Conservation (phyloP, 2,797 vertebrate species). For the Xiphorhynchus erythropygius region DNA sequence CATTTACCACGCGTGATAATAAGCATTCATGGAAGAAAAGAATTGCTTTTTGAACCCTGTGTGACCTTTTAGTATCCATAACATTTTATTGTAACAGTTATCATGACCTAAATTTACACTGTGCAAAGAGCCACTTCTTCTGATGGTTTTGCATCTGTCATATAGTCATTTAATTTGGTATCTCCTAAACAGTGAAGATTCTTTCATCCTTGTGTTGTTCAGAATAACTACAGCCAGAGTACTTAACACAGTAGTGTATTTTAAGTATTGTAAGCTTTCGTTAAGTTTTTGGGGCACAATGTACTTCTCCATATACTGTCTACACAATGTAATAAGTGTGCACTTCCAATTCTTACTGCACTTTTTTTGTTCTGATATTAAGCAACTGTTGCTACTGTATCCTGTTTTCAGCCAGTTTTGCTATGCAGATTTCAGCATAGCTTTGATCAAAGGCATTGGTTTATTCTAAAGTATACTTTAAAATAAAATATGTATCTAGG, state of each 20-base stretch:
- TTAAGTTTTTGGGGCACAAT: neutral
- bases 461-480: constrained; percentile 30
- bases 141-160: neutral
- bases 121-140: neutral
- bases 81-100: neutral
- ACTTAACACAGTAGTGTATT: neutral
- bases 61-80: neutral
- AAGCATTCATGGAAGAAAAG: neutral
- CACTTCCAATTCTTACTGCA: neutral
- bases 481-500: constrained; percentile 69
- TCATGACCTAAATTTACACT: neutral
- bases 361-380: neutral
- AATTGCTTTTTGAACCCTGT: neutral
- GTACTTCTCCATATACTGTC: neutral
- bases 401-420: neutral
- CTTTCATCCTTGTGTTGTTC: neutral
- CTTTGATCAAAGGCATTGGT: constrained; percentile 46
- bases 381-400: neutral
- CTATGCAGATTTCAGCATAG: neutral
- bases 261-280: neutral
- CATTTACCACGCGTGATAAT: neutral
- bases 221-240: neutral
- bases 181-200: neutral
- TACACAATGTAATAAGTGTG: neutral
- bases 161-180: neutral